phyloP scores from a whole-genome alignment of 1,140 invertebrate species.

The Leptinotarsa lineolata region DNA sequence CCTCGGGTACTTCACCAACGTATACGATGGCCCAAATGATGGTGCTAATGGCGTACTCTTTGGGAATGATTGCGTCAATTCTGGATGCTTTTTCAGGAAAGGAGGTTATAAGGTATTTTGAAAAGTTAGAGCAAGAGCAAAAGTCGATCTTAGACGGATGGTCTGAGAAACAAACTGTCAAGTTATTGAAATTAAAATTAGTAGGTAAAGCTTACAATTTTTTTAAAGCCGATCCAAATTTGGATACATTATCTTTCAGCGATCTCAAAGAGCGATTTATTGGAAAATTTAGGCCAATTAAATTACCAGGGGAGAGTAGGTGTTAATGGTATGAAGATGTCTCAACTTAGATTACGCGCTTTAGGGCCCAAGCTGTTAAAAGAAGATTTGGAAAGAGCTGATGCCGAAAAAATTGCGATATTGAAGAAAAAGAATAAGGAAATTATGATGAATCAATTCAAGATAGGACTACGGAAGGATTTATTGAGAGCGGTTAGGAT shows the following conservation, averaged over 20 bases:
- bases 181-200: conserved; percentile 9
- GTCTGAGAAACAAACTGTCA: background rate
- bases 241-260: background rate
- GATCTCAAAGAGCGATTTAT: background rate
- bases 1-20: too few relatives aligned
- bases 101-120: too few relatives aligned
- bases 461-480: too few relatives aligned
- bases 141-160: background rate
- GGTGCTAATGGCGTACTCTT: too few relatives aligned
- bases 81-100: conserved; percentile 6
- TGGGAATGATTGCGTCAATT: conserved; percentile 2
- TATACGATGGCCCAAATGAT: too few relatives aligned
- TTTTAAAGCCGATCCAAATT: background rate
- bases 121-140: conserved; percentile 10
- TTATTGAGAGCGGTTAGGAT: too few relatives aligned
- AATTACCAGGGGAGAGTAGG: background rate
- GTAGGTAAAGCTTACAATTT: conserved; percentile 5
- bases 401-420: background rate
- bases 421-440: conserved; percentile 13
- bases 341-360: background rate
- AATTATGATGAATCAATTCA: background rate
- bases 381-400: too few relatives aligned
- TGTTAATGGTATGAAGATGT: conserved; percentile 5
- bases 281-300: background rate
- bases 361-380: background rate